Conservation (phyloP, 2,113 vertebrate genomes). For the Eleginops maclovinus region DNA sequence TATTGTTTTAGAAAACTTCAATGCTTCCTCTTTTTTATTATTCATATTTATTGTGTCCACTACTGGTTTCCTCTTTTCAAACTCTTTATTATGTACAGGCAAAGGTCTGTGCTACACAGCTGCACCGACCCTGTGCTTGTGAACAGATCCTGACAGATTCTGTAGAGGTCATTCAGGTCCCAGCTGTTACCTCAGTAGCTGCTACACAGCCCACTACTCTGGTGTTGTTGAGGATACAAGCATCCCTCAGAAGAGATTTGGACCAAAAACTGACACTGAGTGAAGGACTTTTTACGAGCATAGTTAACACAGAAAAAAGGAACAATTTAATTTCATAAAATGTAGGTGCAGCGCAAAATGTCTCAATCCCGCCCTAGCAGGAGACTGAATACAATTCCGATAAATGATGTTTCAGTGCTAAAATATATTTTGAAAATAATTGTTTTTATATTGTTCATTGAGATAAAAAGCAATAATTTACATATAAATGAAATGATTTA, state of each 20-base stretch:
- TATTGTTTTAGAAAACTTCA: constrained; percentile 19
- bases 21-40: constrained; percentile 56
- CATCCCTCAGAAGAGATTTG: constrained; percentile 15
- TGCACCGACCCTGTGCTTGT: constrained; percentile 4
- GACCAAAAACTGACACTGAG: constrained; percentile 7
- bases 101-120: not conserved
- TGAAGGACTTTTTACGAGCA: constrained; percentile 1
- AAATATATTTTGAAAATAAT: not conserved
- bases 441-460: not conserved
- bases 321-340: not conserved
- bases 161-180: constrained; percentile 22
- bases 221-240: constrained; percentile 23
- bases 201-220: not conserved
- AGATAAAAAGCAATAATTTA: not conserved
- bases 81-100: not conserved
- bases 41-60: constrained; percentile 23
- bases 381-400: not conserved
- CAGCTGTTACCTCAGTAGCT: constrained; percentile 25
- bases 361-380: not conserved
- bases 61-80: constrained; percentile 47
- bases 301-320: not conserved
- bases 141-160: not conserved
- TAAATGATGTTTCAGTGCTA: not conserved
- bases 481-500: not conserved
- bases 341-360: not conserved